Percentiles rank a stretch among this genome's conserved stretches.
Evolutionary conservation across 1,140 invertebrate species (phyloP).

Genomic region (Macrobrachium nipponense): DNA sequence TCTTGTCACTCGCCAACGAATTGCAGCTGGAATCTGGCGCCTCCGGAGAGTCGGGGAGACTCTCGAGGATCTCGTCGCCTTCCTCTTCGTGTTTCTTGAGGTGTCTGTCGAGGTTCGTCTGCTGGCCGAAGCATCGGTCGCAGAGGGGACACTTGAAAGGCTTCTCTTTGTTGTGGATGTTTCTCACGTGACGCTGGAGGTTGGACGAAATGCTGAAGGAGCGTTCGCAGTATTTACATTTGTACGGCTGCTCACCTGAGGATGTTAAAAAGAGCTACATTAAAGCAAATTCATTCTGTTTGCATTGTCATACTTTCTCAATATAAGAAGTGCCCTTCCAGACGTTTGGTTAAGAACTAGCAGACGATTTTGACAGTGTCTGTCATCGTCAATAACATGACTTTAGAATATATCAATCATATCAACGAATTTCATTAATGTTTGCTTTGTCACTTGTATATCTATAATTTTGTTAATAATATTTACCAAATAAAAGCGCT

Average conservation of each 20-base stretch:
- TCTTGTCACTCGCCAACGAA: neutral
- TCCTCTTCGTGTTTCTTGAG: constrained; percentile 92
- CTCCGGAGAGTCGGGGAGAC: constrained; percentile 63
- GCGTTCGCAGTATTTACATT: constrained; percentile 53
- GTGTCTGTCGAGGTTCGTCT: constrained; percentile 97
- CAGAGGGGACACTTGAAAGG: constrained; percentile 75
- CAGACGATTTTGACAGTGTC: no score
- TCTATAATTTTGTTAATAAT: no score
- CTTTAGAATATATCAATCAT: no score
- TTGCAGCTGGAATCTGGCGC: constrained; percentile 44
- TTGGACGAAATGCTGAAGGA: constrained; percentile 59
- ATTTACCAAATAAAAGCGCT: no score
- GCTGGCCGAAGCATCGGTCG: constrained; percentile 95
- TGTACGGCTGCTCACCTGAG: constrained; percentile 91
- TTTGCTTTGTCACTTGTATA: no score
- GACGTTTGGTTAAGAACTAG: no score
- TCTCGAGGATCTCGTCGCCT: constrained; percentile 59
- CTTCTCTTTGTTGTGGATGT: constrained; percentile 70
- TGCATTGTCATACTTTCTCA: no score
- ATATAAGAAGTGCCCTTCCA: no score
- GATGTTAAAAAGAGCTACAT: constrained; percentile 92
- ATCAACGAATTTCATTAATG: no score
- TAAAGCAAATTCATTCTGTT: constrained; percentile 72
- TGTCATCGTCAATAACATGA: no score
- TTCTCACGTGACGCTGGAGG: constrained; percentile 51